Evolutionary conservation across 2,888 invertebrate species (phyloP).

Genomic region (Drosophila villosipedis): DNA sequence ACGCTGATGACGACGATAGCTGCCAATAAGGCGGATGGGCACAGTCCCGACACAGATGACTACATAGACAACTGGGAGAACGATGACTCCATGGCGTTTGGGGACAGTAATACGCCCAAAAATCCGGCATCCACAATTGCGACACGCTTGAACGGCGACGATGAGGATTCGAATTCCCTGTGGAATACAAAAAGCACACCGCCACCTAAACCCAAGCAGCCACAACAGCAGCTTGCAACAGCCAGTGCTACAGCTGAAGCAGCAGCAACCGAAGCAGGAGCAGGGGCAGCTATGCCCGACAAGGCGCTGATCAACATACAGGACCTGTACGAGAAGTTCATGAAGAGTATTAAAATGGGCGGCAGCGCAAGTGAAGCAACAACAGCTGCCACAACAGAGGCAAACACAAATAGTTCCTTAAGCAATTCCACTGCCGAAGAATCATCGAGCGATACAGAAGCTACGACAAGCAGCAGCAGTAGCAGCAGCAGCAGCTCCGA

Average conservation of each 20-base stretch:
- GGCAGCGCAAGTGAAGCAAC: constrained; percentile 29
- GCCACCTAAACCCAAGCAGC: constrained; percentile 57
- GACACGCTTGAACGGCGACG: constrained; percentile 43
- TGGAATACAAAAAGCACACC: constrained; percentile 73
- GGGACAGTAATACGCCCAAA: constrained; percentile 72
- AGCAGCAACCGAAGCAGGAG: neutral
- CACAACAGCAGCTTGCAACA: neutral
- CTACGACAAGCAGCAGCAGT: constrained; percentile 50
- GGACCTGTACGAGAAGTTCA: constrained; percentile 83
- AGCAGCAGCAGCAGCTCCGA: constrained; percentile 55
- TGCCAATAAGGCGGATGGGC: constrained; percentile 44
- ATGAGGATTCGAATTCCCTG: constrained; percentile 69
- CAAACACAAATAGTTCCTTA: constrained; percentile 52
- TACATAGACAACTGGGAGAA: constrained; percentile 85
- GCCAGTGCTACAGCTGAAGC: constrained; percentile 6
- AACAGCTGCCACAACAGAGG: constrained; percentile 2
- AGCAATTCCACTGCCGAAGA: constrained; percentile 67
- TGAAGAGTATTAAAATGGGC: constrained; percentile 82
- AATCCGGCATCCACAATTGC: constrained; percentile 20
- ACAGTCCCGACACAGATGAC: constrained; percentile 84
- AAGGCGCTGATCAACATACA: constrained; percentile 78
- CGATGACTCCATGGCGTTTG: constrained; percentile 80
- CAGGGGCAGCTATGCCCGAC: neutral
- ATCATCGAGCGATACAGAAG: constrained; percentile 60
- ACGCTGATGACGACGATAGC: neutral